Conservation (phyloP, 2,113 vertebrate genomes). For the Canis aureus region DNA sequence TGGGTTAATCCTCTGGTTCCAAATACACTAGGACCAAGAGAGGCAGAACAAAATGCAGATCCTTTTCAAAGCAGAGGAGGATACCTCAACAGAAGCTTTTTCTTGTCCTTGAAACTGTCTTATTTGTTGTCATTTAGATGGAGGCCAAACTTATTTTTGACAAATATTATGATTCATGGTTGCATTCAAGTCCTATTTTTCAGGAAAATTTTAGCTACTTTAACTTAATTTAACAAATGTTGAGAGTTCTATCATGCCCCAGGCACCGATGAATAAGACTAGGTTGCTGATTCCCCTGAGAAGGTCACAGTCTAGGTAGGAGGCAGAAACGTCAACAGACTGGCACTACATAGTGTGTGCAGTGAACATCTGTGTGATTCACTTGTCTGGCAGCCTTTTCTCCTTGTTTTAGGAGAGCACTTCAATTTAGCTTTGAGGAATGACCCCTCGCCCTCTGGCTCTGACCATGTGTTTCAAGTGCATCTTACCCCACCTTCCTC, state of each 20-base stretch:
- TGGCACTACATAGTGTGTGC: neutral
- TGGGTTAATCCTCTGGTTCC: neutral
- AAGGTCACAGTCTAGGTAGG: slow-evolving; percentile 51
- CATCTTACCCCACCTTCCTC: neutral
- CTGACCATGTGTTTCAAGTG: neutral
- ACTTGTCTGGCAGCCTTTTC: neutral
- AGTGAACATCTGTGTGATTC: neutral
- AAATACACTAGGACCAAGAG: neutral
- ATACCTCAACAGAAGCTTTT: neutral
- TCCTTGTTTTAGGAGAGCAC: neutral
- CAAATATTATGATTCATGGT: slow-evolving; percentile 71
- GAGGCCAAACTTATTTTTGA: slow-evolving; percentile 70
- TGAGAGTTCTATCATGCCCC: slow-evolving; percentile 32
- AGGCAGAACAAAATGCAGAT: neutral
- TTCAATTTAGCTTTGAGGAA: neutral
- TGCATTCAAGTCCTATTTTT: slow-evolving; percentile 58
- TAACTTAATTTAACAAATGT: slow-evolving; percentile 63
- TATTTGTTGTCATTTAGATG: slow-evolving; percentile 62
- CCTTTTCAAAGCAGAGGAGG: neutral
- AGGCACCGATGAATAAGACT: slow-evolving; percentile 60
- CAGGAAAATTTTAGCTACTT: slow-evolving; percentile 45
- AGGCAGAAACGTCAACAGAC: neutral
- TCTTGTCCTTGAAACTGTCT: slow-evolving; percentile 46
- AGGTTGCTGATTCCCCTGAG: neutral
- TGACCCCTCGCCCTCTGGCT: neutral